Percentiles rank a stretch among this genome's conserved stretches.
phyloP scores from a whole-genome alignment of 2,797 vertebrate species.

The Vespertilio murinus region DNA sequence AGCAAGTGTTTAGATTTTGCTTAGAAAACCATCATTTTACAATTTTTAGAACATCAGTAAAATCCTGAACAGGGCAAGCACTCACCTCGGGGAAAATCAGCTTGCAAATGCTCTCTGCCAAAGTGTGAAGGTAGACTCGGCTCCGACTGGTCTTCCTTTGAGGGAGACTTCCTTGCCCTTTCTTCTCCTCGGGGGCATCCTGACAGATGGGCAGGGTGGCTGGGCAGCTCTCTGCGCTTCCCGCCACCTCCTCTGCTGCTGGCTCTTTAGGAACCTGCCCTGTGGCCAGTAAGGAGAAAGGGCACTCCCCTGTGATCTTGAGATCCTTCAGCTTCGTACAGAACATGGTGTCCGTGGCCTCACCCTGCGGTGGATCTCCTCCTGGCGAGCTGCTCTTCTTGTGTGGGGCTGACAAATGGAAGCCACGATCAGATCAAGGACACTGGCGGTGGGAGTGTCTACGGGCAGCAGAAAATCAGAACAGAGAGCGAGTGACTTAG shows the following conservation, averaged over 20 bases:
- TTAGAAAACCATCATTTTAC: background rate
- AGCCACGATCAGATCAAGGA: constrained; percentile 41
- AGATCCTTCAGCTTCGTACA: constrained; percentile 97
- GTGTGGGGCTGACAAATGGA: constrained; percentile 40
- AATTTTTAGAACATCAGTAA: background rate
- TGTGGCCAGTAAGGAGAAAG: constrained; percentile 91
- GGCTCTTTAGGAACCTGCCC: constrained; percentile 87
- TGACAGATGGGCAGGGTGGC: constrained; percentile 87
- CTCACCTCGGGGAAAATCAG: constrained; percentile 96
- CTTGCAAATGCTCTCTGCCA: constrained; percentile 96
- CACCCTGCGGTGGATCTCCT: background rate
- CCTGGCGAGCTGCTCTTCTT: constrained; percentile 3
- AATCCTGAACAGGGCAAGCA: background rate
- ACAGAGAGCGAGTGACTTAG: constrained; percentile 47
- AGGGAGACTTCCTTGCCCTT: constrained; percentile 82
- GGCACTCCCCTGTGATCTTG: constrained; percentile 96
- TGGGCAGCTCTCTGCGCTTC: constrained; percentile 75
- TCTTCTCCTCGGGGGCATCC: constrained; percentile 87
- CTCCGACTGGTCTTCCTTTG: constrained; percentile 91
- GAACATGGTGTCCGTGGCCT: constrained; percentile 89
- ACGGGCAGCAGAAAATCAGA: constrained; percentile 46
- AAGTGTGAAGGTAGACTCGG: constrained; percentile 95
- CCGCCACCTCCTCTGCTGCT: constrained; percentile 84
- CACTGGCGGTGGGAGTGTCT: constrained; percentile 39
- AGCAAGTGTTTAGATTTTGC: background rate